These are phyloP conservation scores for Actinernus sp. DNA, from an alignment of 92 coral and sea anemone species.

Conservation along the genomic window DNA sequence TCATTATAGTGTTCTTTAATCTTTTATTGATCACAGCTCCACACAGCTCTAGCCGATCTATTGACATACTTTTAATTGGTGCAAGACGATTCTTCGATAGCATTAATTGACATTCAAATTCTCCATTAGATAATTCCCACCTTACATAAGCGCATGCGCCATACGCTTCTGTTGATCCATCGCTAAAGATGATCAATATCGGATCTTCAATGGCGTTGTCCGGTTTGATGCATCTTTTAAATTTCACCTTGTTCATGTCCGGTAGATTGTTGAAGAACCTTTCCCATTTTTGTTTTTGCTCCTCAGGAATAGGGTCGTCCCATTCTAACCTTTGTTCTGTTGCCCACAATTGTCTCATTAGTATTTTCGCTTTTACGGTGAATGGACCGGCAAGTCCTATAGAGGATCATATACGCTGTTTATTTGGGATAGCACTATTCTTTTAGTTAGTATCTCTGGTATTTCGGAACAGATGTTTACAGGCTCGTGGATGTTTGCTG, in stretches of 20 bases:
- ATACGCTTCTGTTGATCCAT: constrained; percentile 60
- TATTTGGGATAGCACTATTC: constrained; percentile 65
- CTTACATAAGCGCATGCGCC: constrained; percentile 67
- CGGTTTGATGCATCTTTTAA: constrained; percentile 62
- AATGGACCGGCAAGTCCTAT: constrained; percentile 67
- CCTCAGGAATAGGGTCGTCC: constrained; percentile 64
- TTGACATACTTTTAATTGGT: constrained; percentile 48
- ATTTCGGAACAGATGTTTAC: constrained; percentile 1
- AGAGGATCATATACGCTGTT: constrained; percentile 73
- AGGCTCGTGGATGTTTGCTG: neutral
- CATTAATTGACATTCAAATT: constrained; percentile 15
- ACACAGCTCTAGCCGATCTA: no score
- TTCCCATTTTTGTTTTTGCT: constrained; percentile 36
- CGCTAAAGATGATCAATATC: constrained; percentile 54
- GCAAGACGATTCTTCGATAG: constrained; percentile 59
- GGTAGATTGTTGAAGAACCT: constrained; percentile 46
- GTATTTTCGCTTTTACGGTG: constrained; percentile 69
- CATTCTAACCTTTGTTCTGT: constrained; percentile 29
- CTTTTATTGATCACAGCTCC: constrained; percentile 47
- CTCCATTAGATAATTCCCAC: constrained; percentile 39
- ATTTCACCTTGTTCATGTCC: constrained; percentile 42
- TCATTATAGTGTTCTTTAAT: constrained; percentile 24
- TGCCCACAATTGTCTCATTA: constrained; percentile 62
- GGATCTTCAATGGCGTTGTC: constrained; percentile 46
- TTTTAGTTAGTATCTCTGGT: constrained; percentile 51